Conservation (phyloP, 2,797 vertebrate genomes). For the Morelia viridis region DNA sequence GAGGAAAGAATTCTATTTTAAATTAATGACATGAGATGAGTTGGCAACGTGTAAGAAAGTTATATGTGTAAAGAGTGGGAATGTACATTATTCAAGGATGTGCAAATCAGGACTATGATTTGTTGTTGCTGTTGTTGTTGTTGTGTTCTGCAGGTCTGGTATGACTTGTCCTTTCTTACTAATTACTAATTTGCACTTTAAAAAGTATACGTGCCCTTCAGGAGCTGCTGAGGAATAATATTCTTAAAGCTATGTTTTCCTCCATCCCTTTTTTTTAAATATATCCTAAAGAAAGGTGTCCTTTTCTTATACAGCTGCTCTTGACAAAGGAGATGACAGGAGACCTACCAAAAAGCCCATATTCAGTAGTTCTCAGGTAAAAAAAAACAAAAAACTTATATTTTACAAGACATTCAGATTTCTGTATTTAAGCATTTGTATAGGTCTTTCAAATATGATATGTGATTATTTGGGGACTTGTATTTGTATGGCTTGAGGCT, state of each 20-base stretch:
- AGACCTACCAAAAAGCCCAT: constrained; percentile 89
- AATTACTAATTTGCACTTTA: background rate
- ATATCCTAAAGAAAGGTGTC: constrained; percentile 54
- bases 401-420: constrained; percentile 2
- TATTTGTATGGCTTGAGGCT: background rate
- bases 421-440: constrained; percentile 6
- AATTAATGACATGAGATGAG: background rate
- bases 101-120: background rate
- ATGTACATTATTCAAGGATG: constrained; percentile 12
- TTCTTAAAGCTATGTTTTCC: constrained; percentile 43
- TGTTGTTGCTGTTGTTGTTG: background rate
- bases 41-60: background rate
- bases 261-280: constrained; percentile 38
- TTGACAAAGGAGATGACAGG: constrained; percentile 92
- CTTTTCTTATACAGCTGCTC: constrained; percentile 81
- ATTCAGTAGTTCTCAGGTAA: constrained; percentile 93
- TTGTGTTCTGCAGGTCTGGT: constrained; percentile 31
- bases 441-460: constrained; percentile 19
- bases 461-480: constrained; percentile 12
- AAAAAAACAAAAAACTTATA: background rate
- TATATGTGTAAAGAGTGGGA: constrained; percentile 18
- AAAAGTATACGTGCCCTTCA: constrained; percentile 31
- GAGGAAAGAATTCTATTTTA: background rate
- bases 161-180: background rate
- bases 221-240: constrained; percentile 28